Percentiles rank a stretch among this genome's conserved stretches.
phyloP scores from a whole-genome alignment of 2,797 vertebrate species.

The Xyrichtys novacula region DNA sequence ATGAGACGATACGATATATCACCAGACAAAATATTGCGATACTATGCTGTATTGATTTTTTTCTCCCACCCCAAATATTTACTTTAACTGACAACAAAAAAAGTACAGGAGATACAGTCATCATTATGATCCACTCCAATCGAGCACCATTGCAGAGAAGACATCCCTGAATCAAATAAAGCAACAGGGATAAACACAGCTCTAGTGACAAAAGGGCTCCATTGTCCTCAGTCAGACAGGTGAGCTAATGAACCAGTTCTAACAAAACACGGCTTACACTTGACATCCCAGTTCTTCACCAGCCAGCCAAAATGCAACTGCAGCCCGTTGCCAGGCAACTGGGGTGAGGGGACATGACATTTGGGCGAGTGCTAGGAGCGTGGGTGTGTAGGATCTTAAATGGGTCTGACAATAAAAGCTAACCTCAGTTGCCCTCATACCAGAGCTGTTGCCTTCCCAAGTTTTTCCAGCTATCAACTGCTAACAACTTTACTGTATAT shows the following conservation, averaged over 20 bases:
- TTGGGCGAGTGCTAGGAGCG: conserved; percentile 10
- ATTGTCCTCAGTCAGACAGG: conserved; percentile 1
- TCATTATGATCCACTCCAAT: not conserved
- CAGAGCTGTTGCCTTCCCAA: not conserved
- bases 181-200: conserved; percentile 14
- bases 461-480: not conserved
- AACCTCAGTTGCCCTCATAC: conserved; percentile 20
- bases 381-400: conserved; percentile 39
- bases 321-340: conserved; percentile 78
- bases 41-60: too few relatives aligned
- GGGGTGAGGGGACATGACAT: conserved; percentile 31
- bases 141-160: not conserved
- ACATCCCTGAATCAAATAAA: conserved; percentile 1
- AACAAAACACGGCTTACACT: conserved; percentile 26
- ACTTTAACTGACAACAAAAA: too few relatives aligned
- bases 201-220: conserved; percentile 11
- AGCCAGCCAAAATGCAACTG: conserved; percentile 48
- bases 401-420: conserved; percentile 49
- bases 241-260: conserved; percentile 29
- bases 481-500: not conserved
- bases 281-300: conserved; percentile 45
- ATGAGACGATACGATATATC: too few relatives aligned
- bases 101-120: too few relatives aligned
- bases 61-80: too few relatives aligned
- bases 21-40: too few relatives aligned